Percentiles rank a stretch among this genome's conserved stretches.
phyloP scores from a whole-genome alignment of 2,888 invertebrate genomes.

The Caenorhabditis drosophilae region DNA sequence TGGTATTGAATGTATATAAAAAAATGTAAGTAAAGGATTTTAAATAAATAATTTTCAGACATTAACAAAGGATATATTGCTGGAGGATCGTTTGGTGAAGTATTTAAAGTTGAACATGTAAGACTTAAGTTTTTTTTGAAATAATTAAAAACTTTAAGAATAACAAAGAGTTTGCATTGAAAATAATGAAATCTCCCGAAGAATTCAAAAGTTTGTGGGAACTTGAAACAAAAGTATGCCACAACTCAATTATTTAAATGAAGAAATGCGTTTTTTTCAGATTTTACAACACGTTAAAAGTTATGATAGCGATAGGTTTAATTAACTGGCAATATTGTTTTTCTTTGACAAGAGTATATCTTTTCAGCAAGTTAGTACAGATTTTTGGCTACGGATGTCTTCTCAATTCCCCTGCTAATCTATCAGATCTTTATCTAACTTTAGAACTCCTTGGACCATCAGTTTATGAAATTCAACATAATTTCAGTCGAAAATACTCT shows the following conservation, averaged over 20 bases:
- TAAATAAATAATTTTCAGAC: too few relatives aligned
- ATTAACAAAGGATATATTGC: too few relatives aligned
- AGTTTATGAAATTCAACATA: not conserved
- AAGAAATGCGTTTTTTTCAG: too few relatives aligned
- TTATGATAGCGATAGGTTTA: not conserved
- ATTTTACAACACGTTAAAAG: too few relatives aligned
- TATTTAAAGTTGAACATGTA: not conserved
- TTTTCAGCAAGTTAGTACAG: not conserved
- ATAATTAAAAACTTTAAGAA: not conserved
- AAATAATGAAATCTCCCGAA: not conserved
- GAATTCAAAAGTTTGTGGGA: not conserved
- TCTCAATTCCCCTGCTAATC: not conserved
- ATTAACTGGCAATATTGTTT: not conserved
- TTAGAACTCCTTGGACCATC: not conserved
- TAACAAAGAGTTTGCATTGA: not conserved
- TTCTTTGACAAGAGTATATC: not conserved
- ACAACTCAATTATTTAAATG: too few relatives aligned
- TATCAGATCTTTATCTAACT: not conserved
- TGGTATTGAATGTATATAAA: too few relatives aligned
- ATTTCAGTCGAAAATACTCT: too few relatives aligned
- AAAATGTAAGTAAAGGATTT: too few relatives aligned
- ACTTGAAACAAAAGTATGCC: not conserved
- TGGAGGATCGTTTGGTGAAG: not conserved
- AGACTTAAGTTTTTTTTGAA: not conserved
- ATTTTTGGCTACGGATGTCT: not conserved